phyloP scores from a whole-genome alignment of 2,113 vertebrate species.

The Corythornis madagascariensis region DNA sequence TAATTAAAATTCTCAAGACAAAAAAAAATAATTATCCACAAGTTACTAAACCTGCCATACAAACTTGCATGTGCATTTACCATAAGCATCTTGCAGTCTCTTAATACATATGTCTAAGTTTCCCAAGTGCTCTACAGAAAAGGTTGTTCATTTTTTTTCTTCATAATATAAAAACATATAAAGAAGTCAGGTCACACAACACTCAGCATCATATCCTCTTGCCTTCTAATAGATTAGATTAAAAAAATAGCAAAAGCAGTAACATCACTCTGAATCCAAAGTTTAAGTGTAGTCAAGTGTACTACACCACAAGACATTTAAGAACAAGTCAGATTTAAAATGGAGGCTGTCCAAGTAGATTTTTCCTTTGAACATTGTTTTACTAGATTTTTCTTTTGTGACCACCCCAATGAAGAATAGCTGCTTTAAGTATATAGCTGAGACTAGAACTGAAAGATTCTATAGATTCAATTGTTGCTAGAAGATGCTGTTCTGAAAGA shows the following conservation, averaged over 20 bases:
- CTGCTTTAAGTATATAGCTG: slow-evolving; percentile 42
- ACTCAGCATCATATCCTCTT: background rate
- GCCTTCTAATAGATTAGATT: background rate
- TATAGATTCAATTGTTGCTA: slow-evolving; percentile 38
- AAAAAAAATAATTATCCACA: background rate
- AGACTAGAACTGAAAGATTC: slow-evolving; percentile 53
- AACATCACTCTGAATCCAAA: slow-evolving; percentile 37
- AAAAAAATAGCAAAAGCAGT: slow-evolving; percentile 1
- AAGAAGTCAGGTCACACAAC: background rate
- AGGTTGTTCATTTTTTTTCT: background rate
- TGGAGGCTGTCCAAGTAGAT: slow-evolving; percentile 48
- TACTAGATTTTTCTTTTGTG: slow-evolving; percentile 58
- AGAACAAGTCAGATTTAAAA: slow-evolving; percentile 56
- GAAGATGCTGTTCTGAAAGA: slow-evolving; percentile 57
- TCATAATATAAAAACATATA: background rate
- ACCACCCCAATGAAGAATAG: slow-evolving; percentile 32
- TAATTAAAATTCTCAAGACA: slow-evolving; percentile 1
- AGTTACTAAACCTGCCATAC: background rate
- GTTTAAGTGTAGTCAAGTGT: background rate
- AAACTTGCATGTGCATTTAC: background rate
- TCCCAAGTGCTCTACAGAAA: background rate
- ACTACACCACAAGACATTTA: slow-evolving; percentile 26
- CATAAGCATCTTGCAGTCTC: background rate
- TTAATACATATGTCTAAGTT: background rate
- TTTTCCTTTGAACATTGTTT: slow-evolving; percentile 52